Conservation (phyloP, 2,797 vertebrate species). For the Siniperca obscura region DNA sequence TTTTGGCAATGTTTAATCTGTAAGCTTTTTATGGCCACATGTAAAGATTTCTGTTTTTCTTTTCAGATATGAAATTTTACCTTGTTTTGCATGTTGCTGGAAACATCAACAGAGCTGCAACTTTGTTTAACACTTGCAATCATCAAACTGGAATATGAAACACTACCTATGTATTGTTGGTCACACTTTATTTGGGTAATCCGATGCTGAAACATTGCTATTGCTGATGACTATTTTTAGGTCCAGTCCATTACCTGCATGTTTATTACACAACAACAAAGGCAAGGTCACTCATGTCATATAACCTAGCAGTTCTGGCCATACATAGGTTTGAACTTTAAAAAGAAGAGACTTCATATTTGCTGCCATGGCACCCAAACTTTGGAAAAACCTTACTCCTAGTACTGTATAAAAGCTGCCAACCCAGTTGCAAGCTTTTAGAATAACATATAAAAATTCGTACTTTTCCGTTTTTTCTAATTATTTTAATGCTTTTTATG, state of each 20-base stretch:
- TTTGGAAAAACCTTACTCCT: conserved; percentile 6
- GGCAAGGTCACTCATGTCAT: conserved; percentile 34
- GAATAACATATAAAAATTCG: conserved; percentile 6
- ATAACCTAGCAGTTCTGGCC: conserved; percentile 13
- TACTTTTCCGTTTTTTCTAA: background rate
- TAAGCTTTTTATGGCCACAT: conserved; percentile 69
- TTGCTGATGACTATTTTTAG: conserved; percentile 34
- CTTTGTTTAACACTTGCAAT: conserved; percentile 39
- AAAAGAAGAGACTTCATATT: conserved; percentile 5
- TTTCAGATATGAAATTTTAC: conserved; percentile 61
- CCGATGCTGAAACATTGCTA: conserved; percentile 47
- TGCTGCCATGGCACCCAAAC: conserved; percentile 14
- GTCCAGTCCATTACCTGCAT: conserved; percentile 35
- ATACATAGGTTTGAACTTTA: conserved; percentile 7
- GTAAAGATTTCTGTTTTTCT: conserved; percentile 61
- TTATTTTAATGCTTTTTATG: conserved; percentile 5
- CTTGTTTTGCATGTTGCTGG: conserved; percentile 71
- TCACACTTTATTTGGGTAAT: conserved; percentile 67
- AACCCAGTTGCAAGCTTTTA: conserved; percentile 19
- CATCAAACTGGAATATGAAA: conserved; percentile 63
- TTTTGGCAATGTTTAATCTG: conserved; percentile 77
- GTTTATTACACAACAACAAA: conserved; percentile 34
- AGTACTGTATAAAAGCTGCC: conserved; percentile 28
- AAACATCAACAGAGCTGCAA: conserved; percentile 58
- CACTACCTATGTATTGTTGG: conserved; percentile 72